phyloP scores from a whole-genome alignment of 1,140 invertebrate species.

The Cydia amplana region DNA sequence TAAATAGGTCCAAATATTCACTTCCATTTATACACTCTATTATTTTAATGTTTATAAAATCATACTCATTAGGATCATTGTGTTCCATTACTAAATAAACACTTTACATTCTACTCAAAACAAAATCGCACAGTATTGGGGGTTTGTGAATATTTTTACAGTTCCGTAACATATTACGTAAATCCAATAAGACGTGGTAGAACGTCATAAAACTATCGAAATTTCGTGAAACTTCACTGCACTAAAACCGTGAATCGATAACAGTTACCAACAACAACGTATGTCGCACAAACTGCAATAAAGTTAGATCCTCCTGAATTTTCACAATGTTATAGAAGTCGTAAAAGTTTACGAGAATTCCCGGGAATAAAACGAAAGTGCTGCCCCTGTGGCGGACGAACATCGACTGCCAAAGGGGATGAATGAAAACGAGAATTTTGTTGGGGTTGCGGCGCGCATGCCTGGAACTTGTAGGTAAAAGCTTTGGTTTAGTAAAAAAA shows the following conservation, averaged over 20 bases:
- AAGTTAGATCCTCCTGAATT: conserved; percentile 20
- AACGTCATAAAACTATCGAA: conserved; percentile 5
- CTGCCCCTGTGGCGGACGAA: conserved; percentile 39
- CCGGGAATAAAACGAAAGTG: conserved; percentile 43
- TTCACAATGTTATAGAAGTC: conserved; percentile 37
- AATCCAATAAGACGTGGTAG: conserved; percentile 10
- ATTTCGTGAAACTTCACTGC: conserved; percentile 2
- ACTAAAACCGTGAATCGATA: background rate
- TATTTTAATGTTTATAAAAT: conserved; percentile 54
- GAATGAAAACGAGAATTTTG: conserved; percentile 51
- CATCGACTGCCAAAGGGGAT: conserved; percentile 57
- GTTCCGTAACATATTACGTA: background rate
- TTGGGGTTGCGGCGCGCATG: conserved; percentile 56
- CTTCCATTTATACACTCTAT: conserved; percentile 73
- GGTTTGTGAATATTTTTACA: conserved; percentile 9
- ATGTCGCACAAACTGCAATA: conserved; percentile 16
- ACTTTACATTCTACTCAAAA: conserved; percentile 36
- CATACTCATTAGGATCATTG: conserved; percentile 49
- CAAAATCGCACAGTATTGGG: background rate
- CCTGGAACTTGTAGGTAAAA: conserved; percentile 40
- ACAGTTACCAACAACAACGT: conserved; percentile 14
- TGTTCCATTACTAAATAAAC: conserved; percentile 64
- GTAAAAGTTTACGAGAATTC: conserved; percentile 60
- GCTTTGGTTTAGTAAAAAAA: background rate
- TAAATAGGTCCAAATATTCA: conserved; percentile 64